Evolutionary conservation across 2,888 invertebrate genomes (phyloP).

Genomic region (Idaea aversata): DNA sequence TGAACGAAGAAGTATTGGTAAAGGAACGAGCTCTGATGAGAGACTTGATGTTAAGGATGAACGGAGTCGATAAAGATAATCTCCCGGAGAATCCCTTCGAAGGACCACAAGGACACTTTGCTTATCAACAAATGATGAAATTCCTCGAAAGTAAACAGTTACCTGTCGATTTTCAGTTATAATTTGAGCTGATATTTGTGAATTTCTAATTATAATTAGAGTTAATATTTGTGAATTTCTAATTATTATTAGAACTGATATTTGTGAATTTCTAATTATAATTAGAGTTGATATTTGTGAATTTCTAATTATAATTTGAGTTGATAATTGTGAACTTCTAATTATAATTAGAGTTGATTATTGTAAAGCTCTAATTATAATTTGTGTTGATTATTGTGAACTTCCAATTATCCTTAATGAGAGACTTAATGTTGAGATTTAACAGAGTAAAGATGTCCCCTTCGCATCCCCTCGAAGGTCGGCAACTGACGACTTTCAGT

Average conservation of each 20-base stretch:
- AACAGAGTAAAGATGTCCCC: too few species aligned
- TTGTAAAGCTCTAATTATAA: background rate
- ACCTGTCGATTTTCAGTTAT: slow-evolving; percentile 31
- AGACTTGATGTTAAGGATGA: slow-evolving; percentile 43
- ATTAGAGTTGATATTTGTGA: slow-evolving; percentile 10
- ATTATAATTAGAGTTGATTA: slow-evolving; percentile 15
- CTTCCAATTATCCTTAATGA: background rate
- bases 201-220: slow-evolving; percentile 11
- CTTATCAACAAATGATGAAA: slow-evolving; percentile 49
- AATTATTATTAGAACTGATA: background rate
- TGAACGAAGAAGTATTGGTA: slow-evolving; percentile 59
- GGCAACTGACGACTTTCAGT: too few species aligned
- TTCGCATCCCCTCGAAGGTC: too few species aligned
- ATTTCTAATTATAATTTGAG: background rate
- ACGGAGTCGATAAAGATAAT: slow-evolving; percentile 41
- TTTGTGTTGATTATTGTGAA: background rate
- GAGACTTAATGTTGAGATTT: too few species aligned
- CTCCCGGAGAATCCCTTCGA: slow-evolving; percentile 49
- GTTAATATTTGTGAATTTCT: slow-evolving; percentile 3
- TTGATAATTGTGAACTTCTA: background rate
- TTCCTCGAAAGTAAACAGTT: slow-evolving; percentile 43
- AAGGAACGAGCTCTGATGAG: slow-evolving; percentile 52
- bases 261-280: slow-evolving; percentile 7
- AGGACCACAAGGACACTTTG: slow-evolving; percentile 48
- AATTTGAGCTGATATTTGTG: slow-evolving; percentile 2